These are phyloP conservation scores for Pentalonia nigronervosa DNA, from an alignment of 1,140 invertebrate genomes.

Conservation along the genomic window DNA sequence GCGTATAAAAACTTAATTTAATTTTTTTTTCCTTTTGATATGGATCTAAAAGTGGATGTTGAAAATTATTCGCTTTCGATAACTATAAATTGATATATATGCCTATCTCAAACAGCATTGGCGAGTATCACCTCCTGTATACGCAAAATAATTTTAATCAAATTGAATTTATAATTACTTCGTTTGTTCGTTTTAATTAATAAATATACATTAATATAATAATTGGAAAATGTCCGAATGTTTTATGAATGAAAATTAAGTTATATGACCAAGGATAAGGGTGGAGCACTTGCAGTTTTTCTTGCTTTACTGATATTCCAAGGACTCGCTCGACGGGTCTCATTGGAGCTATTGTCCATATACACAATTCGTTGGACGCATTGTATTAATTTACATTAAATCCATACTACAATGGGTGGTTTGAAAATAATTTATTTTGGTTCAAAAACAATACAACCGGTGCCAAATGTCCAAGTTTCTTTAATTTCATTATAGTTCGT, in stretches of 20 bases:
- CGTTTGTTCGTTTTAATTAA: conserved; percentile 19
- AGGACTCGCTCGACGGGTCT: not conserved
- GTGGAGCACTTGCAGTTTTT: conserved; percentile 42
- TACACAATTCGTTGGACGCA: conserved; percentile 15
- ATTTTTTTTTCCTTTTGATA: not conserved
- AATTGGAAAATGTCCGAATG: not conserved
- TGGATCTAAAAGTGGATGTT: not conserved
- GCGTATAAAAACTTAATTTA: not conserved
- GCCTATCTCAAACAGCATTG: not conserved
- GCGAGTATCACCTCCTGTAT: not conserved
- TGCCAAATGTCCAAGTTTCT: conserved; percentile 39
- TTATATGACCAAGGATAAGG: not conserved
- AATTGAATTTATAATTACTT: conserved; percentile 37
- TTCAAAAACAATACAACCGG: conserved; percentile 27
- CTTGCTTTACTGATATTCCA: conserved; percentile 41
- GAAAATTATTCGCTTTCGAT: not conserved
- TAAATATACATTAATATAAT: conserved; percentile 9
- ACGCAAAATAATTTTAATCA: not conserved
- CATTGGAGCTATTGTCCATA: conserved; percentile 20
- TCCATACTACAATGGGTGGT: conserved; percentile 17
- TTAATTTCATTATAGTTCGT: conserved; percentile 8
- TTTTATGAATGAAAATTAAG: not conserved
- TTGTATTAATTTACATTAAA: conserved; percentile 55
- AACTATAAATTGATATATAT: conserved; percentile 1
- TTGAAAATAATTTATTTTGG: conserved; percentile 48